A percentile compares a stretch with the other conserved stretches of the same genome.
These are phyloP conservation scores for Diadegma fenestrale DNA, from an alignment of 2,888 invertebrate species.

Conservation along the genomic window DNA sequence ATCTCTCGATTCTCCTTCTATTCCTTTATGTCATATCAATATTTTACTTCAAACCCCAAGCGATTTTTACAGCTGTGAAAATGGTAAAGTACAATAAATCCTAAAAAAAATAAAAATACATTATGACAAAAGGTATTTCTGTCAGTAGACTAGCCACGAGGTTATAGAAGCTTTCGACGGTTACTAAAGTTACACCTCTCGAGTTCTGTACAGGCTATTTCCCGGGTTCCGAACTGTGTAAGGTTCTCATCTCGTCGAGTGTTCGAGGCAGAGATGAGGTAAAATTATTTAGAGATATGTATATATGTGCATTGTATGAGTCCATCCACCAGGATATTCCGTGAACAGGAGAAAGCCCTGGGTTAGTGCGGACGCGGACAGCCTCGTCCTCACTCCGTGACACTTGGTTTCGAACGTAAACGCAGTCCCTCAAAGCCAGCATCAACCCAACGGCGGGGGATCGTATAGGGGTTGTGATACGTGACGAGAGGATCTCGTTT, in stretches of 20 bases:
- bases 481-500: conserved; percentile 47
- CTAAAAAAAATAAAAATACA: conserved; percentile 19
- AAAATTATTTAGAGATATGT: conserved; percentile 26
- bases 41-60: conserved; percentile 66
- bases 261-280: conserved; percentile 23
- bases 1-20: conserved; percentile 1
- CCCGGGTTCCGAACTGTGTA: conserved; percentile 39
- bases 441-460: conserved; percentile 55
- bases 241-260: conserved; percentile 28
- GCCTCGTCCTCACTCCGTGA: conserved; percentile 28
- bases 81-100: conserved; percentile 39
- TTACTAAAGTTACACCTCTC: conserved; percentile 64
- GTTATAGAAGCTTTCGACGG: conserved; percentile 70
- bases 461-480: conserved; percentile 38
- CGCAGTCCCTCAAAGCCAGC: conserved; percentile 60
- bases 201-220: conserved; percentile 49
- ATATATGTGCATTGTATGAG: conserved; percentile 54
- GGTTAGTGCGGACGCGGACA: conserved; percentile 67
- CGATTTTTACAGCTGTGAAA: conserved; percentile 70
- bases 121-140: conserved; percentile 18
- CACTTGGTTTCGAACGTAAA: conserved; percentile 19
- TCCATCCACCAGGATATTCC: conserved; percentile 66
- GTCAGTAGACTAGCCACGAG: conserved; percentile 61
- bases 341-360: conserved; percentile 67
- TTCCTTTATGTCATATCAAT: conserved; percentile 2